Percentiles rank a stretch among this genome's conserved stretches.
Evolutionary conservation across 2,797 vertebrate species (phyloP).

Genomic region (Phataginus tetradactyla): DNA sequence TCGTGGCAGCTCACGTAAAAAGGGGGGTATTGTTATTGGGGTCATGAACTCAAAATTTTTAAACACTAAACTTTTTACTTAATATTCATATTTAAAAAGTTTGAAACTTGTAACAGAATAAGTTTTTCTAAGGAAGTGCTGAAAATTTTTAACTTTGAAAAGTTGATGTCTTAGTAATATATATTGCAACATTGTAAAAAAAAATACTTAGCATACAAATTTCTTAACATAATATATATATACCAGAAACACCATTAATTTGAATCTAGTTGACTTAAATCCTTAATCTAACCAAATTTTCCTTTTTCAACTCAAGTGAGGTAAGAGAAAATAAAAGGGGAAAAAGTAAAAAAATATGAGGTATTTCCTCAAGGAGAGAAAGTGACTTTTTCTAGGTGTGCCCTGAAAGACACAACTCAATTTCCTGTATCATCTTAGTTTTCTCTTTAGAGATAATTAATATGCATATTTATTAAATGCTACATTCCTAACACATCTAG

Average conservation of each 20-base stretch:
- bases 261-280: background rate
- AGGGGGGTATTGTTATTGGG: background rate
- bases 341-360: background rate
- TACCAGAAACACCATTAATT: background rate
- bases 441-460: background rate
- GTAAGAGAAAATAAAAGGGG: background rate
- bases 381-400: background rate
- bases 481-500: background rate
- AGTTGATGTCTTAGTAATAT: background rate
- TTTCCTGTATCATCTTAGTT: background rate
- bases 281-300: background rate
- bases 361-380: background rate
- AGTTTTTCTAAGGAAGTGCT: background rate
- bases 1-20: background rate
- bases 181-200: constrained; percentile 9
- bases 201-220: background rate
- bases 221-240: background rate
- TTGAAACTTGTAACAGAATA: background rate
- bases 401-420: background rate
- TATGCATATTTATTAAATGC: background rate
- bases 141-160: background rate
- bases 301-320: background rate
- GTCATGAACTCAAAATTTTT: background rate
- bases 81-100: background rate
- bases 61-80: background rate